Evolutionary conservation across 2,888 invertebrate species (phyloP), one percentile per base, ranked within the genome.

Genomic region (Laothoe populi): DNA sequence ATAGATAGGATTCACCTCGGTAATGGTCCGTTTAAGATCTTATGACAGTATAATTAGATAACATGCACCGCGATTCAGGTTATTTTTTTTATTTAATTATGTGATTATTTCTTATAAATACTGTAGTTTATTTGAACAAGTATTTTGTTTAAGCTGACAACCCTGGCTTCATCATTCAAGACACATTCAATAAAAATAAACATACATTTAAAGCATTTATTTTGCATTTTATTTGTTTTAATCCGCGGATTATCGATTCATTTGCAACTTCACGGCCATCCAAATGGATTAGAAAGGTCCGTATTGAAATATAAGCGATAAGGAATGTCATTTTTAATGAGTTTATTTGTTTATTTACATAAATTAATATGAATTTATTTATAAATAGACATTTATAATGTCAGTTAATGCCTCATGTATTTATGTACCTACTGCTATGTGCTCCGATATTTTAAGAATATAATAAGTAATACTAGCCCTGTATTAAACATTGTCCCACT

Each of bases 141-240:
- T 8, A 31, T 8, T 4, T 31, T 31, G 31, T 31, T 31, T 31
- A 26, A 26, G 4, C 7, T 31, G 38, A 1, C 38, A 38, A 38
- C 38, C 38, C 38, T 38, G 19, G 19, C 16, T 53, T 35, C 31
- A 53, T 19, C 53, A 16, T 19, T 4, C 35, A 19, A 53, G 16
- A 53, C 31, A 19, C 53, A 19, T 53, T 10, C 31, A 35, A 53
- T 53, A 35, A 53, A 31, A 53, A 53, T 53, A 53, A 53, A 53
- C 53, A 53, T 53, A 35, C 53, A 53, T 53, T 53, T 31, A 35
- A 11, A 31, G 31, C 1, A 11, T 35, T 8, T 53, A 46, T 35
- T 53, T 31, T 53, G 53, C 53, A 35, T 35, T 53, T 53, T 53
- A 53, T 53, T 53, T 53, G 31, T 53, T 53, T 53, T 53, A 35